Conservation (phyloP, 2,888 invertebrate species). For the Scaptomyza polygonia region DNA sequence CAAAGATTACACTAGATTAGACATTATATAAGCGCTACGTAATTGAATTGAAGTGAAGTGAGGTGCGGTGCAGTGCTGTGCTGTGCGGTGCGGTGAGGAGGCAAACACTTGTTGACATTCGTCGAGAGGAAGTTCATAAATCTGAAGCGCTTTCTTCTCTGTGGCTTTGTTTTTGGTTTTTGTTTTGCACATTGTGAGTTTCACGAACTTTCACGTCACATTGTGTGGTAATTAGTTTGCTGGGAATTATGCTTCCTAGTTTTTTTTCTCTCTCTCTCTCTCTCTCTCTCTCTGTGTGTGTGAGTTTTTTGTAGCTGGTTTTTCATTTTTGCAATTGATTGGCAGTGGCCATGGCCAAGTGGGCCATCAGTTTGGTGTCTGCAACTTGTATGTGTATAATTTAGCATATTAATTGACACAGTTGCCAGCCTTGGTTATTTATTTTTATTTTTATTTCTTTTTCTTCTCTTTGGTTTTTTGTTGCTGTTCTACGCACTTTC, state of each 20-base stretch:
- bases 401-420: conserved; percentile 80
- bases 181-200: conserved; percentile 40
- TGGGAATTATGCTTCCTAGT: conserved; percentile 82
- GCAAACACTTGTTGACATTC: conserved; percentile 48
- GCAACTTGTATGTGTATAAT: conserved; percentile 72
- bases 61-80: neutral
- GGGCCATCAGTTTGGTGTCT: conserved; percentile 65
- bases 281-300: neutral
- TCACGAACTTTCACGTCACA: conserved; percentile 79
- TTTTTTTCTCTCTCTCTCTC: conserved; percentile 26
- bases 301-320: conserved; percentile 6
- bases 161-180: conserved; percentile 1
- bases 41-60: conserved; percentile 44
- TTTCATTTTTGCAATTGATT: conserved; percentile 68
- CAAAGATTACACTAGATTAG: conserved; percentile 64
- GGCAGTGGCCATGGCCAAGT: conserved; percentile 73
- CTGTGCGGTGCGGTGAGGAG: neutral
- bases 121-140: conserved; percentile 58
- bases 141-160: conserved; percentile 31
- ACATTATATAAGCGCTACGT: conserved; percentile 64
- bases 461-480: conserved; percentile 15
- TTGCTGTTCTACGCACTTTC: conserved; percentile 75
- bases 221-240: conserved; percentile 79
- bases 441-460: no score
- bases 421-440: conserved; percentile 48